A percentile compares a stretch with the other conserved stretches of the same genome.
Evolutionary conservation across 2,113 vertebrate genomes (phyloP).

Genomic region (Tichodroma muraria): DNA sequence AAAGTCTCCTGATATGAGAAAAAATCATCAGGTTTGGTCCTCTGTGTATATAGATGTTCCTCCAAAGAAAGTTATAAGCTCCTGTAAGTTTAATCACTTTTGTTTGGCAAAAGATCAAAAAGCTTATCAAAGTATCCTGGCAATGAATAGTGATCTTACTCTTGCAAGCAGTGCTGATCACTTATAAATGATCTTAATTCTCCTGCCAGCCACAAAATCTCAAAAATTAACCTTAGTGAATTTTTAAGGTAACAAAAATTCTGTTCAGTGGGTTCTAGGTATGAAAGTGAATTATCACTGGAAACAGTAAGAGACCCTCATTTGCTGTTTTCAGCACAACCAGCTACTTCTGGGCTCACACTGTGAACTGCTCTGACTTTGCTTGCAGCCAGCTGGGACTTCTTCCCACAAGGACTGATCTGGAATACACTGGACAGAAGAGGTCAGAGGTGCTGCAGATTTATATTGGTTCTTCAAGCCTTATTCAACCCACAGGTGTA

Average conservation of each 20-base stretch:
- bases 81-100: not conserved
- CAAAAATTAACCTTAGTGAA: not conserved
- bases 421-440: not conserved
- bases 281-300: not conserved
- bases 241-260: not conserved
- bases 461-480: not conserved
- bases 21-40: not conserved
- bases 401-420: not conserved
- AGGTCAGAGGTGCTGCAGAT: not conserved
- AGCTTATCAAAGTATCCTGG: not conserved
- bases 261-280: not conserved
- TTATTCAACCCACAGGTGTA: not conserved
- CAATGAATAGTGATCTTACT: not conserved
- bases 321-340: not conserved
- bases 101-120: not conserved
- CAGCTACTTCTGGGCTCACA: not conserved
- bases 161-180: not conserved
- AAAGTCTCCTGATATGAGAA: not conserved
- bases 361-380: not conserved
- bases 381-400: not conserved
- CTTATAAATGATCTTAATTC: not conserved
- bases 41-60: not conserved
- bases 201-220: not conserved
- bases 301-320: not conserved
- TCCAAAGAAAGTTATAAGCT: not conserved